Evolutionary conservation across 2,888 invertebrate species (phyloP).

Genomic region (Endomychus coccineus): DNA sequence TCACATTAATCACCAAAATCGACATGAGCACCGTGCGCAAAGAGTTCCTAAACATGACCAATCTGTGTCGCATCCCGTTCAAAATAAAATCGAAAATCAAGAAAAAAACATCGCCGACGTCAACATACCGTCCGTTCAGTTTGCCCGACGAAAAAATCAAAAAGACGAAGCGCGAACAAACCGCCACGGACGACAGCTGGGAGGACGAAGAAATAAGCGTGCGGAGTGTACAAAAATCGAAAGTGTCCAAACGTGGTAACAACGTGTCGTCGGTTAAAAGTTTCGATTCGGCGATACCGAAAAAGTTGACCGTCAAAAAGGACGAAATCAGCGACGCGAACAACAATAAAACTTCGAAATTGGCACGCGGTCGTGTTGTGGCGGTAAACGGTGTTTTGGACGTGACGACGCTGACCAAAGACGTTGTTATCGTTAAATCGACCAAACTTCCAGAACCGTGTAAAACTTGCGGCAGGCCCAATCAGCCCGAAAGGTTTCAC

Average conservation of each 20-base stretch:
- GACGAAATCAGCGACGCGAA: slow-evolving; percentile 22
- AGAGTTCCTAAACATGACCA: slow-evolving; percentile 45
- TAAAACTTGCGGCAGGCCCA: slow-evolving; percentile 58
- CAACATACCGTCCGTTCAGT: slow-evolving; percentile 30
- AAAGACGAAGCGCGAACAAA: slow-evolving; percentile 21
- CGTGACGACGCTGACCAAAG: slow-evolving; percentile 2
- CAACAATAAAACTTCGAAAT: slow-evolving; percentile 26
- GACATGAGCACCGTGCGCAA: slow-evolving; percentile 53
- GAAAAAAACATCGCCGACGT: slow-evolving; percentile 21
- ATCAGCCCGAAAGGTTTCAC: slow-evolving; percentile 60
- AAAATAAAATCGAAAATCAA: slow-evolving; percentile 23
- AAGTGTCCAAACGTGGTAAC: slow-evolving; percentile 18
- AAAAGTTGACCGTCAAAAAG: not conserved
- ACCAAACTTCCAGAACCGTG: slow-evolving; percentile 50
- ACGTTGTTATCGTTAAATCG: slow-evolving; percentile 25
- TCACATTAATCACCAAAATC: slow-evolving; percentile 46
- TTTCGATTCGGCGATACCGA: not conserved
- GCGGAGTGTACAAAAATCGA: slow-evolving; percentile 21
- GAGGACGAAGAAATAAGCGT: slow-evolving; percentile 33
- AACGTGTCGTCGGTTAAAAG: slow-evolving; percentile 9
- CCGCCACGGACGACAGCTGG: slow-evolving; percentile 30
- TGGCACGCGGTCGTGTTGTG: slow-evolving; percentile 18
- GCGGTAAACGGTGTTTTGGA: not conserved
- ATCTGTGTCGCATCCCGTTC: slow-evolving; percentile 38
- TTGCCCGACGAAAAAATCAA: slow-evolving; percentile 21